Conservation (phyloP, 1,140 invertebrate species). For the Plectus sambesii region DNA sequence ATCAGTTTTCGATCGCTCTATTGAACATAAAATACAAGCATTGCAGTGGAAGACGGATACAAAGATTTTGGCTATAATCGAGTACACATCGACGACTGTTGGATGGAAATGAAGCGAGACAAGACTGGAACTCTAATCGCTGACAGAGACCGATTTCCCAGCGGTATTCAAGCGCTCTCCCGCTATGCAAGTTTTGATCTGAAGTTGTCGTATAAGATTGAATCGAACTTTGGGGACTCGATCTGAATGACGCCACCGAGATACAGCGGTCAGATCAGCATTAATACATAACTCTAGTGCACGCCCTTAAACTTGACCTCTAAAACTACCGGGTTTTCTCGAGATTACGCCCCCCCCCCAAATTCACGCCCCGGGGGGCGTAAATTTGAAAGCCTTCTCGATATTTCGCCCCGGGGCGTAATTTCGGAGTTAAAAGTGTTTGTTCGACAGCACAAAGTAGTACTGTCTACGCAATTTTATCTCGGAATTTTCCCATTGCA, state of each 20-base stretch:
- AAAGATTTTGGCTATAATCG: slow-evolving; percentile 30
- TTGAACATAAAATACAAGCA: too few species aligned
- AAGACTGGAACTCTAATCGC: slow-evolving; percentile 18
- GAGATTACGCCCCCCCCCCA: too few species aligned
- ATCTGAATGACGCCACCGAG: not conserved
- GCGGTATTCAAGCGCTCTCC: slow-evolving; percentile 21
- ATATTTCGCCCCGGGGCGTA: too few species aligned
- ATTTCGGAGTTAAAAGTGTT: too few species aligned
- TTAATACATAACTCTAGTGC: too few species aligned
- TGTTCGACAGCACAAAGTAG: too few species aligned
- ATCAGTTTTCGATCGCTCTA: not conserved
- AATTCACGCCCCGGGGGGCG: too few species aligned
- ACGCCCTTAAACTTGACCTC: too few species aligned
- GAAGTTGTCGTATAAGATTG: slow-evolving; percentile 7
- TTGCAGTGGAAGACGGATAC: slow-evolving; percentile 32
- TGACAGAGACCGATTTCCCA: slow-evolving; percentile 21
- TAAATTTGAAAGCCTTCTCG: too few species aligned
- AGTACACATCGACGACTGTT: slow-evolving; percentile 44
- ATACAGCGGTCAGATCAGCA: not conserved
- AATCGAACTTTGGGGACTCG: not conserved
- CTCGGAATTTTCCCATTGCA: too few species aligned
- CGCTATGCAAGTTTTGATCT: slow-evolving; percentile 26
- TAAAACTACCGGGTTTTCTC: too few species aligned
- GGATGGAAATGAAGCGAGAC: slow-evolving; percentile 29
- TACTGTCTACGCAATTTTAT: too few species aligned